A percentile compares a stretch with the other conserved stretches of the same genome.
Evolutionary conservation across 2,888 invertebrate species (phyloP).

Genomic region (Zele albiditarsus): DNA sequence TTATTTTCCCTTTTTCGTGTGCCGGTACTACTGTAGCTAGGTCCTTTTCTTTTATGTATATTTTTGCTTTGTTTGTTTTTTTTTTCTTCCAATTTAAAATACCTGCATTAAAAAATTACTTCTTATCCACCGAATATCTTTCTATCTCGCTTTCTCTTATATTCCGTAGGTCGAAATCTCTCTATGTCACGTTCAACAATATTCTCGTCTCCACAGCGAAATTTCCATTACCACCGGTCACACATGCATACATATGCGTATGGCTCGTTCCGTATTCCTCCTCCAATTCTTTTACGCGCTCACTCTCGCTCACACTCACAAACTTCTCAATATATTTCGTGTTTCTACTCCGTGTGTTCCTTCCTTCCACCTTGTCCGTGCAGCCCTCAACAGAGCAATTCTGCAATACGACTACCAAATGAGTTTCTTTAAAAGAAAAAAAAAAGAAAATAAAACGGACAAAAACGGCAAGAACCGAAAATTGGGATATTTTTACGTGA

Average conservation of each 20-base stretch:
- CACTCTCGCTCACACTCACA: neutral
- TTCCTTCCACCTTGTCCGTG: neutral
- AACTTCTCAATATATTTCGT: slow-evolving; percentile 30
- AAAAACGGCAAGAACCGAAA: neutral
- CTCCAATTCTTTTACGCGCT: slow-evolving; percentile 30
- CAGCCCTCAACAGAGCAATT: neutral
- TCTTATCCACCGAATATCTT: neutral
- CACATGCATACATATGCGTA: neutral
- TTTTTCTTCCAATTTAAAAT: neutral
- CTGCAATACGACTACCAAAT: neutral
- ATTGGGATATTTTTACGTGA: neutral
- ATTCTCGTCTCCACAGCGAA: slow-evolving; percentile 12
- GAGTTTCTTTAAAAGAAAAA: neutral
- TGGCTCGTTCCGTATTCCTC: slow-evolving; percentile 36
- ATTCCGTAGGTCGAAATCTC: neutral
- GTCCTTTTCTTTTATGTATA: neutral
- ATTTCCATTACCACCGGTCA: slow-evolving; percentile 26
- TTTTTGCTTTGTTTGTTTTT: neutral
- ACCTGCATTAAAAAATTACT: neutral
- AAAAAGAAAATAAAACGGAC: neutral
- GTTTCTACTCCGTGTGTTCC: slow-evolving; percentile 26
- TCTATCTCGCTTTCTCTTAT: neutral
- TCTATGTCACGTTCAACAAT: neutral
- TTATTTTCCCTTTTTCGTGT: slow-evolving; percentile 11
- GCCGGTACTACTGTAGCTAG: too few species aligned